Evolutionary conservation across 2,797 vertebrate species (phyloP).

Genomic region (Centroberyx gerrardi): DNA sequence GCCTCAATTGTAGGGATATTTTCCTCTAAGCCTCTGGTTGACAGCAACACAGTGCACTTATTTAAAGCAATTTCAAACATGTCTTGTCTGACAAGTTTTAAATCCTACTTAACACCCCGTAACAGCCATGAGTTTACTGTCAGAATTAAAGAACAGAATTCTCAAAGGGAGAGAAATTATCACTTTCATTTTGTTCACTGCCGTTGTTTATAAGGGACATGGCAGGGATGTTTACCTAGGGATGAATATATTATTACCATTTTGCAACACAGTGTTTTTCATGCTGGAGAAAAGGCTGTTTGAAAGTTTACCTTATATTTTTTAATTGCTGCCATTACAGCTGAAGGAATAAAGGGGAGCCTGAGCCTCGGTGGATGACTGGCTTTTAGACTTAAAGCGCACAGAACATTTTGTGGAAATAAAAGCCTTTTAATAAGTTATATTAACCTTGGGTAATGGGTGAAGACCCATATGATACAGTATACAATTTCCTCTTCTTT

Average conservation of each 20-base stretch:
- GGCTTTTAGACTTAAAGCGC: conserved; percentile 64
- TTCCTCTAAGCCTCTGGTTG: conserved; percentile 90
- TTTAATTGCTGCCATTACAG: conserved; percentile 85
- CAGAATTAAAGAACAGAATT: conserved; percentile 90
- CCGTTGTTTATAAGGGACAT: conserved; percentile 86
- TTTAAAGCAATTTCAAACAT: conserved; percentile 94
- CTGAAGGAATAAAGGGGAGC: conserved; percentile 73
- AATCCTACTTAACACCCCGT: conserved; percentile 92
- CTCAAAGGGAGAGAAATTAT: conserved; percentile 89
- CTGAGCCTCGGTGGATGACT: conserved; percentile 57
- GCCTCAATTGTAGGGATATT: conserved; percentile 90
- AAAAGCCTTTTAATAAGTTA: conserved; percentile 64
- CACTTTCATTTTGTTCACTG: conserved; percentile 88
- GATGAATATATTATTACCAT: conserved; percentile 88
- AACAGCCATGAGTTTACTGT: conserved; percentile 91
- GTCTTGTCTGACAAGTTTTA: conserved; percentile 94
- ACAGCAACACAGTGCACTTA: conserved; percentile 92
- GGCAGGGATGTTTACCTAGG: conserved; percentile 87
- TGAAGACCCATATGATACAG: conserved; percentile 37
- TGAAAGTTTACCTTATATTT: conserved; percentile 81
- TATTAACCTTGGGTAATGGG: conserved; percentile 47
- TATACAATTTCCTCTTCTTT: conserved; percentile 35
- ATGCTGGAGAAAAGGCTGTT: conserved; percentile 77
- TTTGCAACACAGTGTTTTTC: conserved; percentile 84
- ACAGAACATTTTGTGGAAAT: conserved; percentile 61